phyloP scores from a whole-genome alignment of 1,140 invertebrate genomes.

The Latrodectus geometricus region DNA sequence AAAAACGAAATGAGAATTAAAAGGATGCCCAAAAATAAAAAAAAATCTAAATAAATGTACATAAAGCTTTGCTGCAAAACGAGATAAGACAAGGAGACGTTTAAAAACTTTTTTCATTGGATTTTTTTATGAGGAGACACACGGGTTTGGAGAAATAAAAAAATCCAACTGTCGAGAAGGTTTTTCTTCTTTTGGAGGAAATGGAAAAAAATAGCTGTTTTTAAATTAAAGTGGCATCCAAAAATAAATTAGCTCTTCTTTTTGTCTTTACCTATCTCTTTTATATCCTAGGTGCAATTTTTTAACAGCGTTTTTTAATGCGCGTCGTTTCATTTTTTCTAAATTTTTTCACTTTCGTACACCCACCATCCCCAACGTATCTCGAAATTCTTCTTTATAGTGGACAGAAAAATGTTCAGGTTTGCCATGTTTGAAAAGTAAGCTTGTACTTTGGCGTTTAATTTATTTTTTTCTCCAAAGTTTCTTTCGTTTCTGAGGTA shows the following conservation, averaged over 20 bases:
- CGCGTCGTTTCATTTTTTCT: not conserved
- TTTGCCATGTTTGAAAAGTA: constrained; percentile 10
- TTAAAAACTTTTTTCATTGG: not conserved
- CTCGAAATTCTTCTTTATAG: not conserved
- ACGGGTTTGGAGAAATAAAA: not conserved
- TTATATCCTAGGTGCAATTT: constrained; percentile 50
- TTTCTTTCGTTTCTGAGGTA: too few species aligned
- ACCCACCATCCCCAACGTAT: too few species aligned
- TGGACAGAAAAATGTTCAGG: constrained; percentile 22
- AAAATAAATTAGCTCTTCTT: constrained; percentile 61
- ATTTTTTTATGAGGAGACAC: too few species aligned
- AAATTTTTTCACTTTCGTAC: not conserved
- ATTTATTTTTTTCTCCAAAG: not conserved
- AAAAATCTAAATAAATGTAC: constrained; percentile 3
- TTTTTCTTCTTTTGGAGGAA: constrained; percentile 19
- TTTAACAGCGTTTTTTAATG: constrained; percentile 51
- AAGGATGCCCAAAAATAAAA: too few species aligned
- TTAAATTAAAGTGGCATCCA: constrained; percentile 61
- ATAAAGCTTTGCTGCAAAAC: constrained; percentile 40
- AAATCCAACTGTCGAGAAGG: constrained; percentile 42
- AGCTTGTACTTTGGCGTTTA: constrained; percentile 21
- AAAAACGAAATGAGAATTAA: not conserved
- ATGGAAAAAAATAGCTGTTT: constrained; percentile 51
- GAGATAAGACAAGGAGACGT: constrained; percentile 26
- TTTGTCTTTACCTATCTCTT: constrained; percentile 59